Evolutionary conservation across 2,888 invertebrate species (phyloP).

Genomic region (Oegoconia quadripuncta): DNA sequence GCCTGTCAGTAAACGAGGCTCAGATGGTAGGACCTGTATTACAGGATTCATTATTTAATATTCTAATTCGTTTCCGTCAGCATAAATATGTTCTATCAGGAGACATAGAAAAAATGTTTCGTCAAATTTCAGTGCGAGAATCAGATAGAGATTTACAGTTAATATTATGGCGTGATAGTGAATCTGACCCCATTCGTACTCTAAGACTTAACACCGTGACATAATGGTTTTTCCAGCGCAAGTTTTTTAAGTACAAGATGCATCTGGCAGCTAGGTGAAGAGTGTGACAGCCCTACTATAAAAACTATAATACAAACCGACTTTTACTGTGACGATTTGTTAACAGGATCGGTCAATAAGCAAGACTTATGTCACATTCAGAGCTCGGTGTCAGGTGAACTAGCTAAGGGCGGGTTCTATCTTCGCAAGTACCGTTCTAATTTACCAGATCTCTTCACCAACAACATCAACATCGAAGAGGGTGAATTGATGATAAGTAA

Average conservation of each 20-base stretch:
- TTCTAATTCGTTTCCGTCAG: slow-evolving; percentile 15
- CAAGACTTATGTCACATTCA: slow-evolving; percentile 6
- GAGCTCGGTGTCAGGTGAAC: neutral
- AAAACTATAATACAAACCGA: slow-evolving; percentile 6
- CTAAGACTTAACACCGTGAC: slow-evolving; percentile 10
- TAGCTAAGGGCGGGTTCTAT: slow-evolving; percentile 8
- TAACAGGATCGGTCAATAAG: slow-evolving; percentile 6
- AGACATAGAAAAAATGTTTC: slow-evolving; percentile 24
- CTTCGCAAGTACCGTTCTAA: slow-evolving; percentile 14
- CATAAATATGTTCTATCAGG: slow-evolving; percentile 18
- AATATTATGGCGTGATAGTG: slow-evolving; percentile 29
- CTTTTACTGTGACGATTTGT: slow-evolving; percentile 11
- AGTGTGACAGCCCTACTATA: slow-evolving; percentile 2
- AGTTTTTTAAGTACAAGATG: slow-evolving; percentile 13
- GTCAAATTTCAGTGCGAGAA: slow-evolving; percentile 21
- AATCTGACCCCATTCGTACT: slow-evolving; percentile 10
- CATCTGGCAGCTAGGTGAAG: slow-evolving; percentile 13
- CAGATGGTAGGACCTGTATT: neutral
- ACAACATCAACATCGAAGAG: too few relatives aligned
- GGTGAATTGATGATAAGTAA: slow-evolving; percentile 6
- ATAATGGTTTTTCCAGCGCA: slow-evolving; percentile 12
- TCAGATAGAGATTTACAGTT: slow-evolving; percentile 25
- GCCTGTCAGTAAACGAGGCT: neutral
- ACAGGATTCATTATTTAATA: neutral
- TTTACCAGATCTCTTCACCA: neutral